Evolutionary conservation across 2,113 vertebrate genomes (phyloP).

Genomic region (Pterocles burchelli): DNA sequence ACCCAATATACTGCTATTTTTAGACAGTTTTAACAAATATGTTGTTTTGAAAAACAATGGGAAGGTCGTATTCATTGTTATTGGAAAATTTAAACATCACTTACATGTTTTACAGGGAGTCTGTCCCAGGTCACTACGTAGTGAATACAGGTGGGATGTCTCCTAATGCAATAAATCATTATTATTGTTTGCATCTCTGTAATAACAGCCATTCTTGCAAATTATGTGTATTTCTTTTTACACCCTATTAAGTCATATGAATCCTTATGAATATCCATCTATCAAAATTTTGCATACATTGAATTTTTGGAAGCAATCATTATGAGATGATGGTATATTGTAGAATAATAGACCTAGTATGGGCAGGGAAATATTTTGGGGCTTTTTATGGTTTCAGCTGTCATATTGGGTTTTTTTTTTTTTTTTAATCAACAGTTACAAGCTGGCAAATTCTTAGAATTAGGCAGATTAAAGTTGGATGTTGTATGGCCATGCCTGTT

Average conservation of each 20-base stretch:
- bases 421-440: neutral
- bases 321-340: neutral
- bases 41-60: neutral
- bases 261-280: neutral
- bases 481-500: neutral
- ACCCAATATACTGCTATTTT: neutral
- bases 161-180: neutral
- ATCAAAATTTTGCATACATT: neutral
- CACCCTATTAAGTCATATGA: neutral
- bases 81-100: neutral
- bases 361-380: accelerated
- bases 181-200: neutral
- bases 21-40: neutral
- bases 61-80: neutral
- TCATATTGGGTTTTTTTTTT: neutral
- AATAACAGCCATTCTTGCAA: neutral
- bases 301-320: neutral
- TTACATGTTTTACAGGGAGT: neutral
- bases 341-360: neutral
- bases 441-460: neutral
- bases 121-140: neutral
- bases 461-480: neutral
- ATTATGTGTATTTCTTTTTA: neutral
- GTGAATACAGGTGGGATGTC: neutral
- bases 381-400: neutral